Evolutionary conservation across 2,888 invertebrate species (phyloP), one percentile per base, ranked within the genome.

Genomic region (Drosophila paracracens): DNA sequence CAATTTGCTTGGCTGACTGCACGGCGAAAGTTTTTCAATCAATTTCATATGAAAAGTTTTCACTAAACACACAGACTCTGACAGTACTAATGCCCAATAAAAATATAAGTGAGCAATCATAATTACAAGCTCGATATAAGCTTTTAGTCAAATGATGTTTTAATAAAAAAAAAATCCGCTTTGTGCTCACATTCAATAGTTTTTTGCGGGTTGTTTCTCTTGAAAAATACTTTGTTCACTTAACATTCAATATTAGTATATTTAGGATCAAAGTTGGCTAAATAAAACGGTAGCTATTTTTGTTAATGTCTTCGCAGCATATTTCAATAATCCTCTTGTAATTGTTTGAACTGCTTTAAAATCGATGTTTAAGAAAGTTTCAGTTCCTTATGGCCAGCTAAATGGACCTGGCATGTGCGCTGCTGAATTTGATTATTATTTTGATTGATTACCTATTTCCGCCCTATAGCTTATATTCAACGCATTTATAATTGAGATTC

Each of bases 11-110:
- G 52, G 40, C 65, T 35, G 43, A 29, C 54, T 53, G 54, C 38
- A 35, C 38, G 58, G 31, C 50, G 58, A 89, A 86, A 87, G 88
- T 89, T 87, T 88, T 85, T 79, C 90, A 88, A 87, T 87, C 88
- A 88, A 89, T 81, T 85, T 88, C 74, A 88, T 81, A 73, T 78
- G 81, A 82, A 87, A 87, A 89, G 79, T 87, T 82, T 79, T 68
- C 52, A 46, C 21, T 54, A 27, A 53, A 46, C 31, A 63, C 63
- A 63, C 58, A 79, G 61, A 57, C 35, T 58, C 56, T 50, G 31
- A 68, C 70, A 63, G 58, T 57, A 67, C 69, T 63, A 74, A 71
- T 83, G 56, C 72, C 51, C 66, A 73, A 76, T 73, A 87, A 65
- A 71, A 72, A 68, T 53, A 67, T 67, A 67, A 81, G 35, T 21